Conservation (phyloP, 2,113 vertebrate species). For the Engraulis encrasicolus region DNA sequence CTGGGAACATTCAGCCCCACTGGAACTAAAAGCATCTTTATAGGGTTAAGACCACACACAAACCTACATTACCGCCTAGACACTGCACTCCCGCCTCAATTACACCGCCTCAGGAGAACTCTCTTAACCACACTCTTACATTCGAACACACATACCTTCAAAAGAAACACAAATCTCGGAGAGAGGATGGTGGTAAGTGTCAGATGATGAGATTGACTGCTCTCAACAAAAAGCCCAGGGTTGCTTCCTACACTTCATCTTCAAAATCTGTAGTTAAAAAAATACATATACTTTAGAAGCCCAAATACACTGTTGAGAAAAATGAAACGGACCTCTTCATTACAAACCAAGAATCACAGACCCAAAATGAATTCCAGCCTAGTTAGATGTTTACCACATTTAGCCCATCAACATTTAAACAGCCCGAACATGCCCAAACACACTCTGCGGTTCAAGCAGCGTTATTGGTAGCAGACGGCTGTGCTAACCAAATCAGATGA, state of each 20-base stretch:
- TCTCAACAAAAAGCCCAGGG: neutral
- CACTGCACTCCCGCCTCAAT: neutral
- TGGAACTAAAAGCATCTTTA: neutral
- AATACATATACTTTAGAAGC: neutral
- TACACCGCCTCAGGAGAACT: neutral
- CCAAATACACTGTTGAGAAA: neutral
- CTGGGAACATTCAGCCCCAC: neutral
- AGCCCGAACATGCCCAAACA: neutral
- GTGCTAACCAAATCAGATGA: too few relatives aligned
- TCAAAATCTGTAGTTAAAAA: too few relatives aligned
- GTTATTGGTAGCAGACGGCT: neutral
- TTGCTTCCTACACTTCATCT: too few relatives aligned
- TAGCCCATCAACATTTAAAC: neutral
- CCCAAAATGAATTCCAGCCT: neutral
- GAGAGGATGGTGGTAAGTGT: neutral
- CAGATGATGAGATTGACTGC: neutral
- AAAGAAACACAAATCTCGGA: neutral
- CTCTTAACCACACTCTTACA: neutral
- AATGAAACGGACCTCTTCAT: neutral
- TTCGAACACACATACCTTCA: conserved; percentile 23
- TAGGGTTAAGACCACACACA: neutral
- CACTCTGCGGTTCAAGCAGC: neutral
- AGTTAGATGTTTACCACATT: neutral
- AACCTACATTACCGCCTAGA: neutral
- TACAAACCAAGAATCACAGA: neutral